Base-by-base conservation (phyloP, 1,140 invertebrate genomes). In the Drosophila persimilis region DNA sequence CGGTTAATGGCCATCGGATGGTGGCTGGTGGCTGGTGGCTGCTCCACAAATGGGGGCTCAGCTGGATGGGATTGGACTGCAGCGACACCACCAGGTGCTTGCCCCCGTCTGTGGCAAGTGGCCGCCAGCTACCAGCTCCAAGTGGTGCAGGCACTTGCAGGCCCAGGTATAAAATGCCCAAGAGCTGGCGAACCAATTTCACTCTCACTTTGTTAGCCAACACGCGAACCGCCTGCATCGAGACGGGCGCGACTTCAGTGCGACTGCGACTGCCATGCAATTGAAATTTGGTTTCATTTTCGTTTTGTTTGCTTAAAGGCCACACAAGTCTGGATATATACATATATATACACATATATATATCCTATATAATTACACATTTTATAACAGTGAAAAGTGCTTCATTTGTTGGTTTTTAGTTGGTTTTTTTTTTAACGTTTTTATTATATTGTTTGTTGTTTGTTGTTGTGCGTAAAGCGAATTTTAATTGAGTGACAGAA, bases 121-220 rank as follows among this genome's bases (percentile, higher is more conserved):
- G 24, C 24, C 51, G 60, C 67, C n/a, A 55, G 50, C 44, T 20
- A 20, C 20, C 20, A 20, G 46, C 47, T n/a, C 26, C 24, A 31
- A 29, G 13, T 11, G 47, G n/a, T 52, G 50, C 60, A 22, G 15
- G 29, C 29, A 29, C 47, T 22, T 22, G 57, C 60, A 59, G 29
- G 71, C 9, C 13, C 11, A 51, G 17, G 62, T 86, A 86, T 86
- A 86, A 86, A 86, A 86, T 62, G 83, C 43, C 60, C 50, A 48
- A 45, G 45, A 35, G 53, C 44, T 61, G 70, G 51, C 35, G 31
- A 76, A 78, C 59, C 73, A 66, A 86, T 86, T 86, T 86, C 81
- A 86, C 81, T 86, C 81, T 86, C 78, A 86, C 81, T 86, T 81
- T 63, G 77, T 88, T 80, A 58, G 80, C 81, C 70, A 88, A 71